Conservation (phyloP, 2,113 vertebrate species). For the Silurus asotus region DNA sequence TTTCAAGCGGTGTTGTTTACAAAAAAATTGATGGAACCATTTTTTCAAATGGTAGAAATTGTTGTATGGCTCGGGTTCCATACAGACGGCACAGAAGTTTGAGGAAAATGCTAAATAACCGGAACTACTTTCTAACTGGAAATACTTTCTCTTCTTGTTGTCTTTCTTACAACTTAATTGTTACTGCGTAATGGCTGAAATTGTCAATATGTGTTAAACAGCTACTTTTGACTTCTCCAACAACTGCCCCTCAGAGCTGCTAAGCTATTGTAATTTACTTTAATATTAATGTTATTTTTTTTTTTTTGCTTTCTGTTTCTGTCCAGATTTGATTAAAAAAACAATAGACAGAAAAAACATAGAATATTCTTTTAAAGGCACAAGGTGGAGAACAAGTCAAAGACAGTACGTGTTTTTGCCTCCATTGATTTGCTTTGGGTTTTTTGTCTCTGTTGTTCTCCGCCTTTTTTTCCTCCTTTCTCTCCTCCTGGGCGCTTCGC, state of each 20-base stretch:
- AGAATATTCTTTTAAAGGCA: background rate
- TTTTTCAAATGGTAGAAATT: background rate
- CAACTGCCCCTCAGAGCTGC: background rate
- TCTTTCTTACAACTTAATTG: background rate
- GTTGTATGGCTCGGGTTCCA: too few species aligned
- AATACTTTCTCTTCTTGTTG: background rate
- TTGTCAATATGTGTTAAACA: background rate
- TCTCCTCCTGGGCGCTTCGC: slow-evolving; percentile 45
- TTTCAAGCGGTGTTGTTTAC: too few species aligned
- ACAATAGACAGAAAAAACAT: background rate
- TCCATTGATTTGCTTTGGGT: background rate
- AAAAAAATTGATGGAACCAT: background rate
- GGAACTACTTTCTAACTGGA: background rate
- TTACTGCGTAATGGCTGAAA: background rate
- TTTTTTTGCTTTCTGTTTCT: background rate
- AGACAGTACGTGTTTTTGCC: slow-evolving; percentile 37
- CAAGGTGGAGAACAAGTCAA: background rate
- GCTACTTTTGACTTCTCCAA: background rate
- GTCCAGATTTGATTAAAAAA: background rate
- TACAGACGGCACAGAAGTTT: background rate
- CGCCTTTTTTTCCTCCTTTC: background rate
- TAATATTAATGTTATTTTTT: background rate
- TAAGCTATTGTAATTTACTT: background rate
- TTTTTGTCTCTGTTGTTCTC: background rate
- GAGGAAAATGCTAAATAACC: background rate